A percentile compares a stretch with the other conserved stretches of the same genome.
Conservation (phyloP, 2,888 invertebrate species). For the Pasiphila rectangulata region DNA sequence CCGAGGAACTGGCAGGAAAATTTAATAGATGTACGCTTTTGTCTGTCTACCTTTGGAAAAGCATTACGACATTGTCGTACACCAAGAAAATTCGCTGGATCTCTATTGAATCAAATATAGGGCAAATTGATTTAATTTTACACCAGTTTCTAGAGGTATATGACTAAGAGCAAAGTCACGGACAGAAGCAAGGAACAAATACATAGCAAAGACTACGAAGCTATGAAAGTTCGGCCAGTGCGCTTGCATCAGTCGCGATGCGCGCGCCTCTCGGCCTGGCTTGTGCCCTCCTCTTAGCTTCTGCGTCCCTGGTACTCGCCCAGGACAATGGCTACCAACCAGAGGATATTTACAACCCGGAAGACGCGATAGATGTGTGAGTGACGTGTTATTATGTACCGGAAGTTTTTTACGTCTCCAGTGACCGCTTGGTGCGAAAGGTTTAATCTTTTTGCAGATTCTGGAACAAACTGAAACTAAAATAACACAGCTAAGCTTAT, state of each 20-base stretch:
- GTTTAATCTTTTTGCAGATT: not conserved
- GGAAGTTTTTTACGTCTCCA: slow-evolving; percentile 23
- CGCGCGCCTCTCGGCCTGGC: slow-evolving; percentile 60
- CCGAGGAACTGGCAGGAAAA: no score
- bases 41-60: no score
- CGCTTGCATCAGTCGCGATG: slow-evolving; percentile 77
- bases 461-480: no score
- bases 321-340: slow-evolving; percentile 63
- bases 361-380: slow-evolving; percentile 72
- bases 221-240: slow-evolving; percentile 57
- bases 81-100: no score
- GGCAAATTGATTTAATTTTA: slow-evolving; percentile 33
- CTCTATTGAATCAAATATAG: no score
- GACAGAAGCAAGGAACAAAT: not conserved
- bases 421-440: no score
- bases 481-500: no score
- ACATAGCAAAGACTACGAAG: not conserved
- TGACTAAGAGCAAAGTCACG: not conserved
- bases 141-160: slow-evolving; percentile 15
- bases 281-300: slow-evolving; percentile 46
- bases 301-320: slow-evolving; percentile 61
- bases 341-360: slow-evolving; percentile 60
- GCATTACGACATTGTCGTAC: no score
- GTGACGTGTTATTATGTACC: slow-evolving; percentile 39
- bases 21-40: no score